A percentile compares a stretch with the other conserved stretches of the same genome.
phyloP scores from a whole-genome alignment of 2,888 invertebrate species.

The Cerceris rybyensis region DNA sequence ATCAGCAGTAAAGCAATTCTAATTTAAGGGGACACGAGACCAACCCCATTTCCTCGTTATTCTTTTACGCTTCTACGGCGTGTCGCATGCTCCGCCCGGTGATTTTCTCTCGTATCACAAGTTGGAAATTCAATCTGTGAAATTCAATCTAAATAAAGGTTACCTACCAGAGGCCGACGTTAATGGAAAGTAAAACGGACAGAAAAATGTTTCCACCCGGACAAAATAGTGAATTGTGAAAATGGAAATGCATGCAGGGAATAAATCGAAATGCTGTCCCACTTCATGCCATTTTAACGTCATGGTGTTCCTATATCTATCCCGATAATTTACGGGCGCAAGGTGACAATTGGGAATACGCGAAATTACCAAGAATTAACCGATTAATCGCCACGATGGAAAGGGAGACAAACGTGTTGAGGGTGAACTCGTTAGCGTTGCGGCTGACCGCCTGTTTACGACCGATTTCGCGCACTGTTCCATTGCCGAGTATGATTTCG shows the following conservation, averaged over 20 bases:
- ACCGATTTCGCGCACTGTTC: conserved; percentile 55
- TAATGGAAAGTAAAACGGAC: neutral
- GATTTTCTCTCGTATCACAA: no score
- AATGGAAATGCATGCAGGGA: neutral
- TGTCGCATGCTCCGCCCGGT: neutral
- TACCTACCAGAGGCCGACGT: neutral
- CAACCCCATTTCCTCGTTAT: neutral
- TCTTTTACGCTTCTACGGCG: neutral
- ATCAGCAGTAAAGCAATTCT: conserved; percentile 26
- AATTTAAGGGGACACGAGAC: conserved; percentile 23
- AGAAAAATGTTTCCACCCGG: no score
- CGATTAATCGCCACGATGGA: conserved; percentile 59
- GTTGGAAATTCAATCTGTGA: no score
- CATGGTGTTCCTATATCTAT: no score
- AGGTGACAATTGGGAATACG: conserved; percentile 44
- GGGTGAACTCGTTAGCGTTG: conserved; percentile 66
- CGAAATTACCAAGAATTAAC: conserved; percentile 60
- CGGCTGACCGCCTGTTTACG: conserved; percentile 64
- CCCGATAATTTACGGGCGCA: neutral
- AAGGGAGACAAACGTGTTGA: conserved; percentile 52
- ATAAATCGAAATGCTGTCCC: neutral
- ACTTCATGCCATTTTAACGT: neutral
- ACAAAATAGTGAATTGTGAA: no score
- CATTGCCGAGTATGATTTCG: conserved; percentile 47
- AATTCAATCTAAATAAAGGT: no score